These are phyloP conservation scores for Synergus laeviventris DNA, from an alignment of 2,888 invertebrate species.

Conservation along the genomic window DNA sequence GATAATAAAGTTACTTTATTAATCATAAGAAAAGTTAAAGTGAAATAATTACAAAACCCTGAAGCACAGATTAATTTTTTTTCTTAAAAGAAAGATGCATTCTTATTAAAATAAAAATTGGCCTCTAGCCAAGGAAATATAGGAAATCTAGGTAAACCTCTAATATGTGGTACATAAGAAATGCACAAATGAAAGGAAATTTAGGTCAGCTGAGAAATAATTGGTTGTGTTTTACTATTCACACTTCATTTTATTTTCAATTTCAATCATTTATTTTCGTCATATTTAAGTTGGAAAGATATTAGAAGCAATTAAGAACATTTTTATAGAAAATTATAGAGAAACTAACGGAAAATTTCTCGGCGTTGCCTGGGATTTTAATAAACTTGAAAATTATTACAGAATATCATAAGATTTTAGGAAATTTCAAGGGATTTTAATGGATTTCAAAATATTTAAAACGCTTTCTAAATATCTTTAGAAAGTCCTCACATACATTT, in stretches of 20 bases:
- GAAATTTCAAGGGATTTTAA: no score
- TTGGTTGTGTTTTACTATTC: not conserved
- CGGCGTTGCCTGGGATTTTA: no score
- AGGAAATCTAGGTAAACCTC: conserved; percentile 8
- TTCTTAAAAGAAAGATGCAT: conserved; percentile 1
- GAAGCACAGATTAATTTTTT: not conserved
- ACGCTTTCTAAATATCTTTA: no score
- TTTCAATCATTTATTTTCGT: not conserved
- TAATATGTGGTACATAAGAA: not conserved
- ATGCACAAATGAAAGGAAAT: conserved; percentile 11
- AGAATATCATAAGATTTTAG: no score
- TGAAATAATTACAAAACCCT: not conserved
- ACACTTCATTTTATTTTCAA: not conserved
- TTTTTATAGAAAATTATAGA: not conserved
- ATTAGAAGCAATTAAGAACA: not conserved
- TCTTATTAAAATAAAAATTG: conserved; percentile 11
- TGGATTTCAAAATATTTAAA: no score
- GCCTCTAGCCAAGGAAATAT: not conserved
- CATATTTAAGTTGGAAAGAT: no score
- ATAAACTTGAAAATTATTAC: no score
- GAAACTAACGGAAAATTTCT: no score
- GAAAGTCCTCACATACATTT: no score
- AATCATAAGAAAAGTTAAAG: not conserved
- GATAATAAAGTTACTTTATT: not conserved
- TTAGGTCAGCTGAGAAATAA: conserved; percentile 20